Percentiles rank a stretch among this genome's conserved stretches.
phyloP scores from a whole-genome alignment of 2,888 invertebrate species.

The Lacanobia oleracea region DNA sequence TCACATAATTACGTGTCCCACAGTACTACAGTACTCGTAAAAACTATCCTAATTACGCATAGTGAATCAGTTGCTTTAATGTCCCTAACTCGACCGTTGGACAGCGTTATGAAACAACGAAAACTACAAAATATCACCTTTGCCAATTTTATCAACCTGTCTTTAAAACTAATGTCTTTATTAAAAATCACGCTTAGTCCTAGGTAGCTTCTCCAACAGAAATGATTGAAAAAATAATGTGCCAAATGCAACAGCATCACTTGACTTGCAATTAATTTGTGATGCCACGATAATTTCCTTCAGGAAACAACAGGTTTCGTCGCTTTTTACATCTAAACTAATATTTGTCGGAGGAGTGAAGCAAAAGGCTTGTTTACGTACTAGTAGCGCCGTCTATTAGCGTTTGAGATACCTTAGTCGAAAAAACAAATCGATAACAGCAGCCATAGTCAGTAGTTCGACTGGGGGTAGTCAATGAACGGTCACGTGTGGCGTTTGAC shows the following conservation, averaged over 20 bases:
- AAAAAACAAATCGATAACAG: too few relatives aligned
- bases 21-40: slow-evolving; percentile 72
- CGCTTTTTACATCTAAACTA: too few relatives aligned
- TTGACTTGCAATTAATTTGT: background rate
- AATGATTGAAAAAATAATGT: background rate
- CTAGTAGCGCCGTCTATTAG: too few relatives aligned
- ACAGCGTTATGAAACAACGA: background rate
- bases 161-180: background rate
- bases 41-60: slow-evolving; percentile 82
- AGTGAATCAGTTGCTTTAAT: slow-evolving; percentile 78
- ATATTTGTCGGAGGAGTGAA: too few relatives aligned
- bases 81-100: slow-evolving; percentile 44
- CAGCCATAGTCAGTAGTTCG: too few relatives aligned
- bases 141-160: background rate
- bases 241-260: too few relatives aligned
- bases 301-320: background rate
- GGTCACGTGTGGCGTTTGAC: too few relatives aligned
- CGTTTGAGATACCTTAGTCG: too few relatives aligned
- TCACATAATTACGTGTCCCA: slow-evolving; percentile 70
- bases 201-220: background rate
- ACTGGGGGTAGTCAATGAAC: too few relatives aligned
- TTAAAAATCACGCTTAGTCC: background rate
- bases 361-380: too few relatives aligned
- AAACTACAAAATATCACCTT: too few relatives aligned
- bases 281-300: background rate